Evolutionary conservation across 1,140 invertebrate genomes (phyloP).

Genomic region (Leptopilina clavipes): DNA sequence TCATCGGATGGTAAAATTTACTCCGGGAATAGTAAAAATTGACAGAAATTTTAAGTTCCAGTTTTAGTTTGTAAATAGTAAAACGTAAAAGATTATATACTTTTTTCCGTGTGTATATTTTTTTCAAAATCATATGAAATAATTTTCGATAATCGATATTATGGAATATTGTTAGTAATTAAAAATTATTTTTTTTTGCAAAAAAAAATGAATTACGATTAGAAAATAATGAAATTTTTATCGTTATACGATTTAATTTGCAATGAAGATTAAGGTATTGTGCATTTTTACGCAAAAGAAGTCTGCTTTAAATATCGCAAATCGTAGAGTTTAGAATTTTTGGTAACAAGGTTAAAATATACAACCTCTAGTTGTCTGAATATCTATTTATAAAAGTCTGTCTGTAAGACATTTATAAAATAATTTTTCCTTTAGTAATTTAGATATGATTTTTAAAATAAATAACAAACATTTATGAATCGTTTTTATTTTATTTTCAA

Average conservation of each 20-base stretch:
- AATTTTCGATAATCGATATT: no score
- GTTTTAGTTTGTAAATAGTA: no score
- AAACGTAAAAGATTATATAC: no score
- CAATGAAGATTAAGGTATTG: slow-evolving; percentile 8
- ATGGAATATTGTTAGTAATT: no score
- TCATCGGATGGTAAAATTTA: no score
- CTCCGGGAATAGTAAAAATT: no score
- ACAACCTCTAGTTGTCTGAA: slow-evolving; percentile 29
- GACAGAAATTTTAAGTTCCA: no score
- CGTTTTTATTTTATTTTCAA: no score
- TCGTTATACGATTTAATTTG: not conserved
- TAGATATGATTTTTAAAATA: not conserved
- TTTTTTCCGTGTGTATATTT: no score
- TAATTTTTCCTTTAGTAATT: not conserved
- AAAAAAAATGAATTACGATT: not conserved
- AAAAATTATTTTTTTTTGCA: no score
- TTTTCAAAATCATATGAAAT: not conserved
- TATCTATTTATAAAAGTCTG: slow-evolving; percentile 27
- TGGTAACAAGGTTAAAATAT: slow-evolving; percentile 16
- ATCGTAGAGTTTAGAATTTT: slow-evolving; percentile 27
- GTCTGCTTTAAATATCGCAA: slow-evolving; percentile 6
- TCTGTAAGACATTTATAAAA: slow-evolving; percentile 5
- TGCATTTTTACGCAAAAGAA: not conserved
- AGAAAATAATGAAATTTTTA: not conserved
- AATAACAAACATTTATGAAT: not conserved